Evolutionary conservation across 1,140 invertebrate genomes (phyloP), one percentile per base, ranked within the genome.

Genomic region (Leptestheria dahalacensis): DNA sequence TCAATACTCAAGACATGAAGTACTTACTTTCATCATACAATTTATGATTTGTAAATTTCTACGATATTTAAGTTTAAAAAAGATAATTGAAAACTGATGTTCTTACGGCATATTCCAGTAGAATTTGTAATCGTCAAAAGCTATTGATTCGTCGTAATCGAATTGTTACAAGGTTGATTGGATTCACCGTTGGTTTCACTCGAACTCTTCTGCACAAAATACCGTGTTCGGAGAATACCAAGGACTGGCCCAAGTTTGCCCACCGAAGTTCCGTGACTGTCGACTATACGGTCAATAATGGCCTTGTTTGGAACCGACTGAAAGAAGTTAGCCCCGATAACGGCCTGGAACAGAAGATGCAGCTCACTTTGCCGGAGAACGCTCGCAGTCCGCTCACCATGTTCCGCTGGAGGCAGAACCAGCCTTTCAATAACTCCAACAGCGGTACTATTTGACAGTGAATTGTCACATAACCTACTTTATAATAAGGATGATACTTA

Each of bases 361-460:
- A 61, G 29, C 52, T 74, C 1, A 64, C 67, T 2, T 60, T 76
- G 15, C 72, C 73, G 6, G 48, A 62, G 4, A 68, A 64, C 24
- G 71, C 74, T 9, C 73, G 71, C 59, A 69, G 70, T 3, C 62
- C 66, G 4, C 57, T 57, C 3, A 74, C 73, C 2, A 68, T 67
- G 24, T 72, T 76, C 56, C 66, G 73, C 48, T 76, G 71, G 68
- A 73, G 73, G 72, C 74, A 76, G 62, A 54, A 69, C 68, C 24
- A 62, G 70, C 28, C 65, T 66, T 33, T 66, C 65, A 64, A 71
- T 66, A 67, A 70, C 68, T 69, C 63, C 33, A 28, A 24, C 15
- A 55, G 56, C 60, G 15, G 61, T 64, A 20, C 33, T 71, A 2
- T 11, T 59, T 28, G 25, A 23, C 12, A 15, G 15, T 48, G 2